phyloP scores from a whole-genome alignment of 2,888 invertebrate species.

The Tetragonula carbonaria region DNA sequence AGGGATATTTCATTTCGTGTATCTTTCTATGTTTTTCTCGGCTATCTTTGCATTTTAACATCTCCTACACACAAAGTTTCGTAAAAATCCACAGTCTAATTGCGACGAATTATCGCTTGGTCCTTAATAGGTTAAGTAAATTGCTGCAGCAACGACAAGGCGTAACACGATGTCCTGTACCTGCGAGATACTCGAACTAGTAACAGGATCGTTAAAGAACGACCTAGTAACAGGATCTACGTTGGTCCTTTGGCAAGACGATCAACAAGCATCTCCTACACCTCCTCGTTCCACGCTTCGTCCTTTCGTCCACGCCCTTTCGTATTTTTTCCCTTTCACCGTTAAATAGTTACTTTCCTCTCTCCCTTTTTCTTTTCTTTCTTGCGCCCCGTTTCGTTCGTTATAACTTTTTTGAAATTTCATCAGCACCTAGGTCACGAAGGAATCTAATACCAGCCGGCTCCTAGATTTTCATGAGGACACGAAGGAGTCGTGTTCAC shows the following conservation, averaged over 20 bases:
- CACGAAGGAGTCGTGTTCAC: constrained; percentile 62
- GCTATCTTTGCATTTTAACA: too few species aligned
- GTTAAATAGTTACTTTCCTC: not conserved
- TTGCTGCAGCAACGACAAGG: not conserved
- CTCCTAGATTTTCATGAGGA: constrained; percentile 68
- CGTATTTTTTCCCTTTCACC: not conserved
- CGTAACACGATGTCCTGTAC: not conserved
- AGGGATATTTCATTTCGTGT: too few species aligned
- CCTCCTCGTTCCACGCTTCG: not conserved
- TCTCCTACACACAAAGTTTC: too few species aligned
- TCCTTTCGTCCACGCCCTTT: not conserved
- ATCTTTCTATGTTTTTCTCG: not conserved
- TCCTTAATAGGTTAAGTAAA: not conserved
- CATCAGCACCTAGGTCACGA: constrained; percentile 58
- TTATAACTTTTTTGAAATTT: constrained; percentile 65
- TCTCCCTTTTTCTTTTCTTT: not conserved
- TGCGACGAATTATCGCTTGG: too few species aligned
- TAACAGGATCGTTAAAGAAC: not conserved
- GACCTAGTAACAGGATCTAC: constrained; percentile 36
- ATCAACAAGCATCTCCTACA: constrained; percentile 4
- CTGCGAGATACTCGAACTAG: not conserved
- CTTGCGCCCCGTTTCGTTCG: not conserved
- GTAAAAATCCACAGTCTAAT: too few species aligned
- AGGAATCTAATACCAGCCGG: constrained; percentile 69
- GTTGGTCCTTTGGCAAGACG: constrained; percentile 20